These are phyloP conservation scores for Notodonta dromedarius DNA, from an alignment of 2,888 invertebrate species.

Conservation along the genomic window DNA sequence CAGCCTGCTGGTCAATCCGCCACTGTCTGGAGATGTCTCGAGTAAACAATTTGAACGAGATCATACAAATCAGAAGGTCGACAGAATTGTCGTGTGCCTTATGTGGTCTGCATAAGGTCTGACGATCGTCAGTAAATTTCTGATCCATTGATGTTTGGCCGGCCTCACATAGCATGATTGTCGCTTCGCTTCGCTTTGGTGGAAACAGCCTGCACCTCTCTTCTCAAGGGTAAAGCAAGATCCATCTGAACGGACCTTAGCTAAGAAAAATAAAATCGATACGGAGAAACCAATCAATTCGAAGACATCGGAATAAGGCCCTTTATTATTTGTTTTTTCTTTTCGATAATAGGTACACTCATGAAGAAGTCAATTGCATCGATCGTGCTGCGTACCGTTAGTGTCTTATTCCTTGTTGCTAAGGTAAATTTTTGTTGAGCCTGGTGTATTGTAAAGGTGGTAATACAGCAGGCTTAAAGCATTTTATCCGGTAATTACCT, in stretches of 20 bases:
- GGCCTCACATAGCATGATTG: no score
- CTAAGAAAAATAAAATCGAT: conserved; percentile 50
- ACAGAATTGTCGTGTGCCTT: no score
- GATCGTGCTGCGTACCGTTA: conserved; percentile 18
- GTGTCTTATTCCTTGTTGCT: conserved; percentile 13
- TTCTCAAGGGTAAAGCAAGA: neutral
- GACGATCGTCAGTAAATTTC: no score
- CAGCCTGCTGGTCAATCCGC: no score
- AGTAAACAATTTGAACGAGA: no score
- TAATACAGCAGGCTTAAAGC: conserved; percentile 45
- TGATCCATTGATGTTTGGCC: no score
- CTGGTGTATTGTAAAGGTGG: conserved; percentile 25
- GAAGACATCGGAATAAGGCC: conserved; percentile 54
- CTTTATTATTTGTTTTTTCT: conserved; percentile 51
- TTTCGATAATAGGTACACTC: conserved; percentile 56
- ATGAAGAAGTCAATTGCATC: conserved; percentile 34
- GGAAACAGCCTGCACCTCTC: no score
- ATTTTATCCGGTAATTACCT: conserved; percentile 68
- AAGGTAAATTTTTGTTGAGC: conserved; percentile 34
- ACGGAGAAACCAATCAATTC: conserved; percentile 71
- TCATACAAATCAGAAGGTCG: no score
- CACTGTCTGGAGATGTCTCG: no score
- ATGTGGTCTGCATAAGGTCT: no score
- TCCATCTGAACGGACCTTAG: neutral
- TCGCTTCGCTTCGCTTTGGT: no score